Evolutionary conservation across 64 coral and sea anemone species (phyloP), one percentile per base, ranked within the genome.

Genomic region (Anthopleura sola): DNA sequence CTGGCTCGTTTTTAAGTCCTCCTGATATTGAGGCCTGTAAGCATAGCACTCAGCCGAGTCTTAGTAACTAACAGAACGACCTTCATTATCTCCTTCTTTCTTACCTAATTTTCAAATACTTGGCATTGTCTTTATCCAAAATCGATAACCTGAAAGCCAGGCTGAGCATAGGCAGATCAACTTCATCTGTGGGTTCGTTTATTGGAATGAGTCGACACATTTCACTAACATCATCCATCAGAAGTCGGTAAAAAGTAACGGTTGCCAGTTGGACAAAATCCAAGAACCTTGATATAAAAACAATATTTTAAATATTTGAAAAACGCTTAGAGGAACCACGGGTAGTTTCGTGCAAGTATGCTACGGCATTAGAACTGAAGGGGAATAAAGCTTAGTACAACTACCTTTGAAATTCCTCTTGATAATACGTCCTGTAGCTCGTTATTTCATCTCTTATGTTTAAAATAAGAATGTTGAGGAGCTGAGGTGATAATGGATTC

Each of bases 141-240:
- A 90, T 74, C 29, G 97, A 92, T 2, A 99, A 85, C 44, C 97
- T 88, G 83, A 92, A 99, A 20, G 97, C 93, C 28, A 99, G 82
- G 69, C 86, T 86, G 38, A 99, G 58, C 71, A 92, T 90, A 23
- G 69, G 85, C 24, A 86, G 49, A 50, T 99, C 93, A 6, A 99
- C 85, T 75, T 85, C 60, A 57, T 87, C 78, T 74, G 26, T 29
- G 6, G 85, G 55, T 31, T 55, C 37, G 44, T 81, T 78, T 39
- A 82, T 80, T 9, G 87, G 85, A 20, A 84, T 85, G n/a, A 82
- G 94, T 74, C 77, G 50, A 80, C 93, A 99, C 55, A 99, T 77
- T 14, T 87, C 57, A 20, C 80, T 15, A 23, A 99, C 85, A 78
- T 99, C 97, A 20, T 86, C 84, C 92, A 99, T 99, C 32, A 99